These are phyloP conservation scores for Heliconius hortense DNA, from an alignment of 2,888 invertebrate species.

Conservation along the genomic window DNA sequence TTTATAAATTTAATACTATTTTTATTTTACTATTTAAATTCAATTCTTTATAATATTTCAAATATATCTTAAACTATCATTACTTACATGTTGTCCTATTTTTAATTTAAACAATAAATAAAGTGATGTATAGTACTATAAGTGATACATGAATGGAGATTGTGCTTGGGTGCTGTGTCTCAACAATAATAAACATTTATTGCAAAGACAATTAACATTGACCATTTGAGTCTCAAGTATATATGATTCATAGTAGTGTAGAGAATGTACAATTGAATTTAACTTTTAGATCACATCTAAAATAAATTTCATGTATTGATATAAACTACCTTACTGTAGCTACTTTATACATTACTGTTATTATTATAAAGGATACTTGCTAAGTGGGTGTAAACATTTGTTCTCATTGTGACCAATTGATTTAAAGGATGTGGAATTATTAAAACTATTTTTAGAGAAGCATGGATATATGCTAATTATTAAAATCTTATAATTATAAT, in stretches of 20 bases:
- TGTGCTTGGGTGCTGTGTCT: background rate
- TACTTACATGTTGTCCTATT: background rate
- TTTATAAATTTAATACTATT: no score
- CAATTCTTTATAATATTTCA: background rate
- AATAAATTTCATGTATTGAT: background rate
- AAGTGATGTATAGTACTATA: background rate
- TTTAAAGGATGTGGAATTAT: slow-evolving; percentile 5
- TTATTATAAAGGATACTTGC: background rate
- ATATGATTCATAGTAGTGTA: background rate
- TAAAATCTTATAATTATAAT: background rate
- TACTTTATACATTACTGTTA: background rate
- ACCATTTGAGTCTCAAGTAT: background rate
- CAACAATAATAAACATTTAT: background rate
- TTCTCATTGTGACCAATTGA: slow-evolving; percentile 10
- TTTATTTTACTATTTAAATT: background rate
- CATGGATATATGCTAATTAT: background rate
- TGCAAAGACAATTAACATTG: background rate
- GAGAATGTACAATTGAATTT: background rate
- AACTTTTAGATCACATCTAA: background rate
- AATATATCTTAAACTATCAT: background rate
- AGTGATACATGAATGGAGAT: background rate
- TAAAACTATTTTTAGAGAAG: slow-evolving; percentile 14
- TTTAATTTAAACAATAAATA: slow-evolving; percentile 9
- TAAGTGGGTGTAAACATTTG: slow-evolving; percentile 14
- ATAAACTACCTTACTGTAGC: background rate